Evolutionary conservation across 53 echinoderm and acorn worm genomes (phyloP), one percentile per base, ranked within the genome.

Genomic region (Pentamera pediparva): DNA sequence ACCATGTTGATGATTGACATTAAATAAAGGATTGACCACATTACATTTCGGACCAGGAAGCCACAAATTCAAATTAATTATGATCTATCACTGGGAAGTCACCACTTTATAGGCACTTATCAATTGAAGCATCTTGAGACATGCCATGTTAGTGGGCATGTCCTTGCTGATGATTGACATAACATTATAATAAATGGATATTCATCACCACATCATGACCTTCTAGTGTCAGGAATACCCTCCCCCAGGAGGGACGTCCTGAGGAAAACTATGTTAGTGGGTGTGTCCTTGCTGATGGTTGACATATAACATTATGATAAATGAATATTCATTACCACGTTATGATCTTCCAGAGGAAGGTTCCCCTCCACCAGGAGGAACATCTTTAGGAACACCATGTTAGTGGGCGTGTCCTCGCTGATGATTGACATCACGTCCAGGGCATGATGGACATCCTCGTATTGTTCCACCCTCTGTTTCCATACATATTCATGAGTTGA

Each of bases 401-500:
- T 83, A 50, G 80, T 39, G 15, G 86, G 63, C 18, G 89, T 89
- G 11, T 59, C 74, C 2, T 79, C 69, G 27, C 74, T 52, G 26
- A 80, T 71, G 29, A 63, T 43, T 5, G 75, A 76, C 86, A 89
- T 92, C 38, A 92, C 86, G 19, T 62, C 41, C 18, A 89, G 77
- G n/a, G 85, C 81, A 70, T 73, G 75, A 3, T 84, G 67, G 6
- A 93, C 81, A 60, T 93, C 92, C 27, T 77, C 64, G 53, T 73
- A 86, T 81, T 93, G 89, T 60, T 89, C 78, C 15, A 73, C 30
- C 20, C 93, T 80, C 69, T 93, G 93, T 48, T 89, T 75, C 86
- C 81, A 75, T 26, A 93, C 93, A 86, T 89, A 93, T 56, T 93
- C 76, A 78, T 93, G 86, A 35, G 83, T 81, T 39, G 84, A 69